phyloP scores from a whole-genome alignment of 2,797 vertebrate genomes.

The Sebastes hubbsi region DNA sequence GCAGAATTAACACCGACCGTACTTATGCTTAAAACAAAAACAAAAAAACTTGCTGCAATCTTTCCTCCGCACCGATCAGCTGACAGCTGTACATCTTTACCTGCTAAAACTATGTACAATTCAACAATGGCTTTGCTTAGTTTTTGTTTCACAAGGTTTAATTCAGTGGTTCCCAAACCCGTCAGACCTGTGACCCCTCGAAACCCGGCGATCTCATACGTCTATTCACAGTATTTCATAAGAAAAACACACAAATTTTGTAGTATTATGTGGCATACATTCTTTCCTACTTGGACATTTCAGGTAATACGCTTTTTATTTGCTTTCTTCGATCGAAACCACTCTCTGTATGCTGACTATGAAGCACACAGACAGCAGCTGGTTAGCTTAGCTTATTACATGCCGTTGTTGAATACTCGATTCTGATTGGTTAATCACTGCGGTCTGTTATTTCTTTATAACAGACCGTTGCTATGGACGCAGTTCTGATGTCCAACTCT shows the following conservation, averaged over 20 bases:
- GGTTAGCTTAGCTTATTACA: not conserved
- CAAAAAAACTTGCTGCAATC: slow-evolving; percentile 5
- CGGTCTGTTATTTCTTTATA: too few species aligned
- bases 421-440: too few species aligned
- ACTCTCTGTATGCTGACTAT: not conserved
- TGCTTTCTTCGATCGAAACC: too few species aligned
- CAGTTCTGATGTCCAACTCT: too few species aligned
- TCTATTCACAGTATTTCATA: not conserved
- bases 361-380: not conserved
- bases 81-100: slow-evolving; percentile 12
- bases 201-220: not conserved
- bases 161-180: slow-evolving; percentile 28
- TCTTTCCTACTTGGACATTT: not conserved
- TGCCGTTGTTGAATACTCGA: too few species aligned
- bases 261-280: not conserved
- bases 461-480: too few species aligned
- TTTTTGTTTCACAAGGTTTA: slow-evolving; percentile 49
- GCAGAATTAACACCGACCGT: slow-evolving; percentile 40
- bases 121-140: slow-evolving; percentile 68
- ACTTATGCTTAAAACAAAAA: not conserved
- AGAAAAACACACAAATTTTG: not conserved
- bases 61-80: slow-evolving; percentile 15
- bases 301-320: not conserved
- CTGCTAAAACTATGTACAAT: slow-evolving; percentile 65
- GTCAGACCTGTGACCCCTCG: not conserved